A percentile compares a stretch with the other conserved stretches of the same genome.
phyloP scores from a whole-genome alignment of 2,888 invertebrate genomes.

The Melangyna quadrimaculata region DNA sequence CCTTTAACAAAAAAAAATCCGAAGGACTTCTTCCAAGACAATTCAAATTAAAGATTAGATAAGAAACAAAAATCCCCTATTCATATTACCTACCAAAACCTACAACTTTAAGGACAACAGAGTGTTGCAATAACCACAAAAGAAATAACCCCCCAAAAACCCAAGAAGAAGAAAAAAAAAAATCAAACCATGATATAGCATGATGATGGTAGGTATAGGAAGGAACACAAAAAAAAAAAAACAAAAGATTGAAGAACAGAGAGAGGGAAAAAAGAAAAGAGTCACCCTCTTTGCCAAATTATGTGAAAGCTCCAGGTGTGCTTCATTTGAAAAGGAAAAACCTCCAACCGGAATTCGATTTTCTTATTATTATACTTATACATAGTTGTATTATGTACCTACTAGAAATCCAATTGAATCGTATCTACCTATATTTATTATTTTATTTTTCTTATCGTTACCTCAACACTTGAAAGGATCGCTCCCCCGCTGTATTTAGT shows the following conservation, averaged over 20 bases:
- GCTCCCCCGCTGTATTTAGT: neutral
- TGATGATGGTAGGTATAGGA: neutral
- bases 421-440: constrained; percentile 9
- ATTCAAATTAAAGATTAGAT: constrained; percentile 46
- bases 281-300: constrained; percentile 58
- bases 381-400: neutral
- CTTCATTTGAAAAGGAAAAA: constrained; percentile 60
- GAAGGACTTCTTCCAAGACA: neutral
- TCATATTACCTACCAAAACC: too few relatives aligned
- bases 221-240: neutral
- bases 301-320: constrained; percentile 70
- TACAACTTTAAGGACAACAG: constrained; percentile 36
- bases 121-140: constrained; percentile 9
- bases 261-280: constrained; percentile 1
- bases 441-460: constrained; percentile 21
- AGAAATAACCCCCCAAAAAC: constrained; percentile 11
- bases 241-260: neutral
- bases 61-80: constrained; percentile 3
- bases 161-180: constrained; percentile 3
- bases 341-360: constrained; percentile 65
- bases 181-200: neutral
- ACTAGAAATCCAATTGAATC: constrained; percentile 44
- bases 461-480: constrained; percentile 46
- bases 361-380: constrained; percentile 51
- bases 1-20: neutral